Evolutionary conservation across 2,888 invertebrate genomes (phyloP), one percentile per base, ranked within the genome.

Genomic region (Mamestra brassicae): DNA sequence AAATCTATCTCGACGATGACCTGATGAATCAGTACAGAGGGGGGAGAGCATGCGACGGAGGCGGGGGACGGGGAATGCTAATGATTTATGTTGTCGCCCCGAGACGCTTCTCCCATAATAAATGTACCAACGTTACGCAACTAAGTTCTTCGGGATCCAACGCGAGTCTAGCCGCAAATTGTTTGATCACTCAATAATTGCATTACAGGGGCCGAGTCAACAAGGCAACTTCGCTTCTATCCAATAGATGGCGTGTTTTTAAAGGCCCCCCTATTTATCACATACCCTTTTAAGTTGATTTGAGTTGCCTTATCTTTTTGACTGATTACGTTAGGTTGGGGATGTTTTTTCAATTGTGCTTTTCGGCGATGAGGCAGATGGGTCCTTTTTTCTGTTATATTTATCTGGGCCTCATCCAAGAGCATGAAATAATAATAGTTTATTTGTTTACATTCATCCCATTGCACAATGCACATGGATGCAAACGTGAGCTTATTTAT

Each of bases 21-120:
- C 90, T 88, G 90, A 92, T 92, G 92, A 92, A 92, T 92, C 92
- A 90, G 88, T 83, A 71, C 83, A 84, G 75, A 78, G 83, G 81
- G 80, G 81, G 85, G 73, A 67, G 84, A 75, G 68, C 76, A 85
- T 76, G 86, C 78, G 87, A 88, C 88, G 84, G 76, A 69, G 73
- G 82, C 54, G 82, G 83, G 86, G 87, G 81, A 17, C 84, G 81
- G 80, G 76, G 86, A 84, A 89, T 87, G 85, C 89, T 89, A 92
- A 94, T 95, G 94, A 95, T 95, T 94, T 94, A 95, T 95, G 92
- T 93, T 90, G 90, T 89, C 91, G 91, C 90, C 86, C 88, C 84
- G 90, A 92, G 92, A 92, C 89, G 90, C 83, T 90, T 90, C 90
- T 89, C 93, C 91, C 91, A 92, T 94, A 94, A 95, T 94, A 93